phyloP scores from a whole-genome alignment of 2,797 vertebrate species.

The Gobio occitaniae region DNA sequence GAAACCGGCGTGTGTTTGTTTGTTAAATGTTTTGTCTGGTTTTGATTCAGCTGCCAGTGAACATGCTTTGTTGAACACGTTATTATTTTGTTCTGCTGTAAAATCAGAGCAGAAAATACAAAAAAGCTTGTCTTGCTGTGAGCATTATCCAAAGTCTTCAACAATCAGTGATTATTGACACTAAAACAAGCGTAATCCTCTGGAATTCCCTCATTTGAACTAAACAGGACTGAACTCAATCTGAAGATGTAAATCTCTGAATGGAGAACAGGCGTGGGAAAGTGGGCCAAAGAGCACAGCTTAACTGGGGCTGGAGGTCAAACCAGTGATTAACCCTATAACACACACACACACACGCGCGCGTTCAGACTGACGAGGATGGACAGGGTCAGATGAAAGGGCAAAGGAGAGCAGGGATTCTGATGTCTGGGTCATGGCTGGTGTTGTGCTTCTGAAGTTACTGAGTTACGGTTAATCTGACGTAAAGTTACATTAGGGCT shows the following conservation, averaged over 20 bases:
- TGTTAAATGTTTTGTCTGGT: background rate
- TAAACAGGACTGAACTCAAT: background rate
- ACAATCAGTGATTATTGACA: background rate
- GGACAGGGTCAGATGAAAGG: slow-evolving; percentile 10
- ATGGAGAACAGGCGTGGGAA: background rate
- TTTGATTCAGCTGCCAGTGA: background rate
- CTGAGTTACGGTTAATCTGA: background rate
- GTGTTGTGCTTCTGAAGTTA: background rate
- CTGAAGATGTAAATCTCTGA: background rate
- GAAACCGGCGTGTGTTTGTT: background rate
- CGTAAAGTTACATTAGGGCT: background rate
- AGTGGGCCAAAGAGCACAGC: background rate
- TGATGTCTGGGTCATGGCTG: background rate
- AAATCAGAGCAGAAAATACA: background rate
- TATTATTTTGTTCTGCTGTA: background rate
- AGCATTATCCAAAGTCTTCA: background rate
- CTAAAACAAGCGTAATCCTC: slow-evolving; percentile 10
- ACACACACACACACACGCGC: slow-evolving; percentile 25
- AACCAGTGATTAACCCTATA: slow-evolving; percentile 28
- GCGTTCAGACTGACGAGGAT: background rate
- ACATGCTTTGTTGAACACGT: background rate
- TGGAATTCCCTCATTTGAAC: background rate
- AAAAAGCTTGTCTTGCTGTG: background rate
- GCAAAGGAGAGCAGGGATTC: slow-evolving; percentile 12
- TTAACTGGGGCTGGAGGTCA: slow-evolving; percentile 28